phyloP scores from a whole-genome alignment of 2,888 invertebrate species.

The Neuroscelio doddi region DNA sequence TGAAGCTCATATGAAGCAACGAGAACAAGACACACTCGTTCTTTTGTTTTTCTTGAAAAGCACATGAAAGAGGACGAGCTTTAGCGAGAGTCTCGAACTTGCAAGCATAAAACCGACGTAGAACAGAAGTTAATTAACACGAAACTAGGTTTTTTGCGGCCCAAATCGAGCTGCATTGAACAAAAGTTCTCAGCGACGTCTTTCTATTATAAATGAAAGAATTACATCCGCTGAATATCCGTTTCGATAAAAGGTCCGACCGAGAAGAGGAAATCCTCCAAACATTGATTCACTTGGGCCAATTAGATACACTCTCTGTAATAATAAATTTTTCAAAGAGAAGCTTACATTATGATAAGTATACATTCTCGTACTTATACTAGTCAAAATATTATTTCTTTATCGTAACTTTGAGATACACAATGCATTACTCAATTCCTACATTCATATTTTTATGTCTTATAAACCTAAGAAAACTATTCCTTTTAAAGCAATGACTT shows the following conservation, averaged over 20 bases:
- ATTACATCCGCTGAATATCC: background rate
- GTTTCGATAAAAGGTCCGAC: background rate
- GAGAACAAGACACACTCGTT: slow-evolving; percentile 16
- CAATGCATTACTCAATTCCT: too few relatives aligned
- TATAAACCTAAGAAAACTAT: too few relatives aligned
- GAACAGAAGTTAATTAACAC: slow-evolving; percentile 54
- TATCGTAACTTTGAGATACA: too few relatives aligned
- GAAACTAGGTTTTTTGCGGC: slow-evolving; percentile 25
- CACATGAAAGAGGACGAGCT: slow-evolving; percentile 16
- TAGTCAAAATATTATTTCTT: too few relatives aligned
- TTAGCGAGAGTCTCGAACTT: slow-evolving; percentile 17
- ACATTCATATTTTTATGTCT: too few relatives aligned
- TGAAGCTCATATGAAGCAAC: slow-evolving; percentile 18
- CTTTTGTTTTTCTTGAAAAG: slow-evolving; percentile 39
- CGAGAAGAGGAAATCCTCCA: slow-evolving; percentile 6
- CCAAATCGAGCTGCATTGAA: slow-evolving; percentile 2
- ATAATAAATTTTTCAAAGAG: too few relatives aligned
- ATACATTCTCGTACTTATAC: too few relatives aligned
- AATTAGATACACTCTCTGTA: background rate
- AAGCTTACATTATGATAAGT: too few relatives aligned
- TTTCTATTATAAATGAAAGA: slow-evolving; percentile 8
- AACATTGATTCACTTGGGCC: slow-evolving; percentile 3
- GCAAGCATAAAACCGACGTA: slow-evolving; percentile 19
- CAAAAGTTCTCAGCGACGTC: slow-evolving; percentile 9
- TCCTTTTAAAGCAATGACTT: too few relatives aligned